Evolutionary conservation across 2,797 vertebrate genomes (phyloP).

Genomic region (Scolopax rusticola): DNA sequence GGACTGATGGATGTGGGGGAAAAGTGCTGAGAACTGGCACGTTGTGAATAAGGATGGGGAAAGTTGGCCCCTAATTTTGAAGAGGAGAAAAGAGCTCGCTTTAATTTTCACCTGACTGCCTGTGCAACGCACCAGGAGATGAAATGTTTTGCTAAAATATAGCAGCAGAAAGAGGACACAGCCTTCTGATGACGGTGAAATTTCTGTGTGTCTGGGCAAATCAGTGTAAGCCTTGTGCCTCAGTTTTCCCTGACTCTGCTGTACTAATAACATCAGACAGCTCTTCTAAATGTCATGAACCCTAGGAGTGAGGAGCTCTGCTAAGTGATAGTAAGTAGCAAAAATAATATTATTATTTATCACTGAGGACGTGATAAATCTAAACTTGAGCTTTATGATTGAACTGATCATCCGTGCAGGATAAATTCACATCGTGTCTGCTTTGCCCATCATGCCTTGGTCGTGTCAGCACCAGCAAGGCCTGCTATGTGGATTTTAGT

Average conservation of each 20-base stretch:
- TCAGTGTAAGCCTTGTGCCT: conserved; percentile 46
- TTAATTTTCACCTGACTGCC: conserved; percentile 5
- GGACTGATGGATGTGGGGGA: background rate
- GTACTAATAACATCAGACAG: conserved; percentile 36
- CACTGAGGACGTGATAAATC: background rate
- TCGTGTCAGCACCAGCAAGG: background rate
- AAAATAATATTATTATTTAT: background rate
- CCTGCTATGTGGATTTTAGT: rapidly evolving
- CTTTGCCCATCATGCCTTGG: background rate
- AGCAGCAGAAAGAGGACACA: background rate
- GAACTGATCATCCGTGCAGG: background rate
- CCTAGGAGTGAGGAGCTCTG: background rate
- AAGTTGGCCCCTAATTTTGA: background rate
- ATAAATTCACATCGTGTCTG: rapidly evolving
- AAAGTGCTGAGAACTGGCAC: background rate
- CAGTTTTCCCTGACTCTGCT: conserved; percentile 13
- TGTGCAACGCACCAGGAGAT: rapidly evolving
- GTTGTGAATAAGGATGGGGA: background rate
- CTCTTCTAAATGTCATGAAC: conserved; percentile 3
- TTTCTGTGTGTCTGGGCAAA: conserved; percentile 41
- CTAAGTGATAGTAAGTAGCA: background rate
- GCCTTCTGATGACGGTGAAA: background rate
- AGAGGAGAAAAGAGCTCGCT: background rate
- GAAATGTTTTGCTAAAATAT: background rate
- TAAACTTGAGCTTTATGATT: background rate